phyloP scores from a whole-genome alignment of 2,888 invertebrate genomes.

The Saturnia japonica region DNA sequence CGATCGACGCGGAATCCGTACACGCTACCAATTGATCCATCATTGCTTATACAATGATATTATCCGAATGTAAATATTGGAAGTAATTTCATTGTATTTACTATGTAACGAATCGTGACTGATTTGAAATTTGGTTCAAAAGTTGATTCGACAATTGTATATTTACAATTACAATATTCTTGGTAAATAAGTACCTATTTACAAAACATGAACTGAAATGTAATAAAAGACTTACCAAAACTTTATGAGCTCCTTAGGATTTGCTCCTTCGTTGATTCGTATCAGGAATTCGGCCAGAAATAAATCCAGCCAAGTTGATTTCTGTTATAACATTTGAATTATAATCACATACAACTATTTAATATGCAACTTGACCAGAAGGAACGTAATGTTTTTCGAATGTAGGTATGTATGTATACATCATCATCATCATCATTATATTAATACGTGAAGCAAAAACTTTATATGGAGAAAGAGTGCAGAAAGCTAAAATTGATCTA shows the following conservation, averaged over 20 bases:
- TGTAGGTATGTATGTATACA: not conserved
- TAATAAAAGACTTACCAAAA: conserved; percentile 77
- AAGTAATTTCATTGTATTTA: no score
- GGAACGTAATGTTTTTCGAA: not conserved
- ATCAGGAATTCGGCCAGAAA: conserved; percentile 84
- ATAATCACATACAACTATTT: not conserved
- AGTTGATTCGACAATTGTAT: no score
- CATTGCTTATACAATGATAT: no score
- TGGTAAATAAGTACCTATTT: not conserved
- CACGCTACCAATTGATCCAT: no score
- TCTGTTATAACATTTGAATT: conserved; percentile 59
- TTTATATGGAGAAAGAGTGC: no score
- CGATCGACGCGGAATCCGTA: no score
- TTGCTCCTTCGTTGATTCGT: conserved; percentile 80
- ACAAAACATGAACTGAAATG: not conserved
- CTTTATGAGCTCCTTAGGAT: conserved; percentile 80
- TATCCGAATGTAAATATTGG: no score
- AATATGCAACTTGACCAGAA: not conserved
- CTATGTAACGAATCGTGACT: no score
- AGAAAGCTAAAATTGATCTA: no score
- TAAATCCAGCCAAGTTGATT: conserved; percentile 85
- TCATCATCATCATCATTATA: no score
- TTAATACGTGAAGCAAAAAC: no score
- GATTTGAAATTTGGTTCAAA: no score
- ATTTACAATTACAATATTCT: not conserved